These are phyloP conservation scores for Gadopsis bispinosus DNA, from an alignment of 2,797 vertebrate species.

Conservation along the genomic window DNA sequence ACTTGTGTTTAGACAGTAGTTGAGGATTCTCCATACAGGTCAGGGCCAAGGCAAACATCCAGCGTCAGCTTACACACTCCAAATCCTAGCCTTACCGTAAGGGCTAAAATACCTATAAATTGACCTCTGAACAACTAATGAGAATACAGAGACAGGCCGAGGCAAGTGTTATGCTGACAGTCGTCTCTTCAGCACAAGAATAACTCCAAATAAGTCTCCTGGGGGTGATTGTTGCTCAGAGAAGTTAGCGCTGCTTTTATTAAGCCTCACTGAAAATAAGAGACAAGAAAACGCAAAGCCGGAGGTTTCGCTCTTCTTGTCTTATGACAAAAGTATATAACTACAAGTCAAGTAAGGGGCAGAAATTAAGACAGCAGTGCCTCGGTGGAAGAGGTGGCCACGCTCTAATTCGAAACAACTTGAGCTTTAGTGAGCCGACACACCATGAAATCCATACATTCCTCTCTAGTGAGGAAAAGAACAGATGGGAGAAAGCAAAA, in stretches of 20 bases:
- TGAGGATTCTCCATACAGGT: conserved; percentile 61
- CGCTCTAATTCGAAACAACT: conserved; percentile 44
- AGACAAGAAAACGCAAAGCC: not conserved
- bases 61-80: conserved; percentile 69
- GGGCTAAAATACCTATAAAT: conserved; percentile 41
- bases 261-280: not conserved
- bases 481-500: conserved; percentile 27
- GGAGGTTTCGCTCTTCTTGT: not conserved
- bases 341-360: not conserved
- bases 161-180: conserved; percentile 36
- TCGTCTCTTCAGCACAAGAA: conserved; percentile 26
- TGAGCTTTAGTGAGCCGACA: conserved; percentile 16
- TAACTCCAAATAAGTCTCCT: conserved; percentile 23
- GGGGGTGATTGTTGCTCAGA: not conserved
- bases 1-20: conserved; percentile 60
- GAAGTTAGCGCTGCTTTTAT: conserved; percentile 8
- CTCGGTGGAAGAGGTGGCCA: not conserved
- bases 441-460: conserved; percentile 48
- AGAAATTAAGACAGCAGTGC: not conserved
- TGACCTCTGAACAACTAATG: conserved; percentile 59
- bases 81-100: conserved; percentile 71
- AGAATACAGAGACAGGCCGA: conserved; percentile 23
- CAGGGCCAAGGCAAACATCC: conserved; percentile 66
- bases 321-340: not conserved
- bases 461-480: conserved; percentile 29